Conservation (phyloP, 2,797 vertebrate genomes). For the Poeciliopsis infans region DNA sequence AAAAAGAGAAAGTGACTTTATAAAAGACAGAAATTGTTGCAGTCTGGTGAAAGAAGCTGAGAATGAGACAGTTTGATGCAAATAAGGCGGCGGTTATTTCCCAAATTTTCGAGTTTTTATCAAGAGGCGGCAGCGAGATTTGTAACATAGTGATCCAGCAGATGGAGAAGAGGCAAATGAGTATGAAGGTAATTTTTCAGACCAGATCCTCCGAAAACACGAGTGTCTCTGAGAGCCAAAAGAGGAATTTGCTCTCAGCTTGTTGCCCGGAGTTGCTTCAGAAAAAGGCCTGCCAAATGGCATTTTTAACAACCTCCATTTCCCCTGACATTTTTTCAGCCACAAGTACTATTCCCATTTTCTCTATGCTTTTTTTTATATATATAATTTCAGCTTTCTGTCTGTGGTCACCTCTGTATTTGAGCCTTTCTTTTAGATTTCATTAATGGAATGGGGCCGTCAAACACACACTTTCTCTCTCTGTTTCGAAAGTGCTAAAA, state of each 20-base stretch:
- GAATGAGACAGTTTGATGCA: conserved; percentile 35
- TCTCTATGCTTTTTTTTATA: conserved; percentile 1
- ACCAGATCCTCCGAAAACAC: conserved; percentile 2
- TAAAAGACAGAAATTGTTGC: no score
- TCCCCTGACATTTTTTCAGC: conserved; percentile 48
- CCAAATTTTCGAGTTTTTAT: conserved; percentile 30
- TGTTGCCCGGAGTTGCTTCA: conserved; percentile 34
- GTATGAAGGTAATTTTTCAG: conserved; percentile 24
- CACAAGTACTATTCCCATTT: conserved; percentile 17
- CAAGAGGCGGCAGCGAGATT: not conserved
- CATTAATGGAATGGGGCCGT: conserved; percentile 30
- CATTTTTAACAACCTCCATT: conserved; percentile 60
- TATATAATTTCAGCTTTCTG: conserved; percentile 6
- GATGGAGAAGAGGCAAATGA: conserved; percentile 11
- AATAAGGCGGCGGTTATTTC: conserved; percentile 27
- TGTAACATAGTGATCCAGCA: conserved; percentile 4
- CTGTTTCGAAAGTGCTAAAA: conserved; percentile 5
- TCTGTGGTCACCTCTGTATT: conserved; percentile 39
- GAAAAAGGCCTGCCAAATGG: conserved; percentile 46
- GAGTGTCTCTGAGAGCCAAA: conserved; percentile 27
- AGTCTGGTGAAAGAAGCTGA: not conserved
- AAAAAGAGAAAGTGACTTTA: not conserved
- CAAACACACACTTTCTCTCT: conserved; percentile 13
- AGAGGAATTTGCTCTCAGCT: conserved; percentile 48
- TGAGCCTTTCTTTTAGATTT: conserved; percentile 10